phyloP scores from a whole-genome alignment of 1,140 invertebrate species.

The Drosophila subpulchrella region DNA sequence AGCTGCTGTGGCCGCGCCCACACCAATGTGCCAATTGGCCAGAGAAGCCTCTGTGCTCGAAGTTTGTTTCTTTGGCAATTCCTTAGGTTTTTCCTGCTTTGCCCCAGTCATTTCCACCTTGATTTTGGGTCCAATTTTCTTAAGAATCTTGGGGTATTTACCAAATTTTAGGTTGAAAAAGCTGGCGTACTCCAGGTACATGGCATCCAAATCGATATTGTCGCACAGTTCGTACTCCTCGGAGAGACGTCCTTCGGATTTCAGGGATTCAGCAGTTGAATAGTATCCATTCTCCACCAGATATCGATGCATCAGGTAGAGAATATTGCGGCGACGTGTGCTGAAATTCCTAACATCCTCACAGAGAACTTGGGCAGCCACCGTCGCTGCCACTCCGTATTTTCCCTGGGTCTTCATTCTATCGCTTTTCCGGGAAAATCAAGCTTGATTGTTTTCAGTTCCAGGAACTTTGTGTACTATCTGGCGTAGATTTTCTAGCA shows the following conservation, averaged over 20 bases:
- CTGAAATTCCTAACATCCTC: conserved; percentile 75
- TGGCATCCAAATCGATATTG: conserved; percentile 94
- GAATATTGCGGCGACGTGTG: conserved; percentile 88
- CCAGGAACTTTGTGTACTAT: neutral
- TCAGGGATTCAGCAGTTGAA: conserved; percentile 87
- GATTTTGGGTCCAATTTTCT: conserved; percentile 84
- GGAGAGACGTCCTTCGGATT: conserved; percentile 89
- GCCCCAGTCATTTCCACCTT: conserved; percentile 59
- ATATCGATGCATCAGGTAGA: conserved; percentile 92
- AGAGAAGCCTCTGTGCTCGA: conserved; percentile 4
- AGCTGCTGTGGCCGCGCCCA: conserved; percentile 62
- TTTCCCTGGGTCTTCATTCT: conserved; percentile 67
- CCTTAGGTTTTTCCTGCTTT: conserved; percentile 3
- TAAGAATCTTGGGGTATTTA: conserved; percentile 92
- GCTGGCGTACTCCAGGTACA: conserved; percentile 94
- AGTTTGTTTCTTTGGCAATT: neutral
- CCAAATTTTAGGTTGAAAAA: conserved; percentile 94
- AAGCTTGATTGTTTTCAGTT: neutral
- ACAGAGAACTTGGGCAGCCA: conserved; percentile 48
- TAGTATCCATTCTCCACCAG: conserved; percentile 90
- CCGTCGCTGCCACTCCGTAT: conserved; percentile 62
- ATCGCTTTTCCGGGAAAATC: neutral
- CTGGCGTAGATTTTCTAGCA: neutral
- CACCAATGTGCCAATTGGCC: conserved; percentile 56
- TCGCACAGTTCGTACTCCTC: conserved; percentile 93